Conservation (phyloP, 1,140 invertebrate genomes). For the Drosophila sechellia region DNA sequence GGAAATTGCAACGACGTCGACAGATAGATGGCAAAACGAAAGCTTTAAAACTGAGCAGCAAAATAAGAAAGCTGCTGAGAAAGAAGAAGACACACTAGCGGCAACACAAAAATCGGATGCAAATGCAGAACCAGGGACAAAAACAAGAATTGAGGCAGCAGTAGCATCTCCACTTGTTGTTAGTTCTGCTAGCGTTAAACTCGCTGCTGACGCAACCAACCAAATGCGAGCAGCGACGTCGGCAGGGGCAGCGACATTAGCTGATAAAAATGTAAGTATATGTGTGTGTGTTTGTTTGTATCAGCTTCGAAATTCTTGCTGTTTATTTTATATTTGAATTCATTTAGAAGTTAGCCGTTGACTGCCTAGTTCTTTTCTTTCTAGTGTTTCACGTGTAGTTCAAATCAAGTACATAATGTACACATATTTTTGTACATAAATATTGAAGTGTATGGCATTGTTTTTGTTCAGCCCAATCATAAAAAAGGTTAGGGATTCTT, state of each 20-base stretch:
- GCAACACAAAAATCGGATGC: conserved; percentile 8
- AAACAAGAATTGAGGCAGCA: conserved; percentile 2
- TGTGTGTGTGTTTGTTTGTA: conserved; percentile 10
- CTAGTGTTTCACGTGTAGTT: no score
- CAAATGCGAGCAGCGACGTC: conserved; percentile 48
- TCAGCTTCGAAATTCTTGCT: conserved; percentile 31
- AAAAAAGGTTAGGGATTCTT: no score
- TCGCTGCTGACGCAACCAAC: conserved; percentile 71
- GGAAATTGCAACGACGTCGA: conserved; percentile 26
- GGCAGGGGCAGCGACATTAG: conserved; percentile 38
- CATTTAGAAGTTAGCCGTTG: conserved; percentile 12
- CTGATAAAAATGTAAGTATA: conserved; percentile 79
- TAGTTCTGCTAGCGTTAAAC: conserved; percentile 51
- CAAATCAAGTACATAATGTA: no score
- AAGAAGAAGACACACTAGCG: neutral
- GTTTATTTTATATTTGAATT: conserved; percentile 28
- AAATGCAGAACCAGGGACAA: conserved; percentile 9
- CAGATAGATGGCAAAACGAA: conserved; percentile 22
- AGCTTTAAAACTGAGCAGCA: conserved; percentile 67
- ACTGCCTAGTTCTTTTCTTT: neutral
- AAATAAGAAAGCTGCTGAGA: conserved; percentile 12
- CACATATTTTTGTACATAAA: no score
- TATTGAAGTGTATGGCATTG: no score
- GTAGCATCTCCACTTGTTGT: conserved; percentile 64
- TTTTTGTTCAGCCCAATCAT: no score